Base-by-base conservation (phyloP, 2,797 vertebrate species). In the Microctenopoma lineatum region DNA sequence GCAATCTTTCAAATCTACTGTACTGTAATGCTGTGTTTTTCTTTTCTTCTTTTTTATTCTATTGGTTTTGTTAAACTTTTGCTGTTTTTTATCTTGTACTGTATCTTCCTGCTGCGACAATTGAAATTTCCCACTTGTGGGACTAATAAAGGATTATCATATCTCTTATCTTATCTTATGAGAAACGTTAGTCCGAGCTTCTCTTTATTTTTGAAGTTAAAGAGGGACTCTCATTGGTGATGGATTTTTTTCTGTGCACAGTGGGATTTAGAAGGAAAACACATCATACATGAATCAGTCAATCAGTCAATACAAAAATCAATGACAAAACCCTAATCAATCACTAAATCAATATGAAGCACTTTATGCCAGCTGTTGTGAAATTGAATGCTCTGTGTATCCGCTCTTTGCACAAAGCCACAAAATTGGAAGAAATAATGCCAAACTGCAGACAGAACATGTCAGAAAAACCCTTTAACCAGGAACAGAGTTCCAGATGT, bases 261-360 rank as follows among this genome's bases (percentile, higher is more conserved):
- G 38, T 57, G 51, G 46, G 46, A 72, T 68, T 70, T 70, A 25
- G 18, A 68, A 63, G 29, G 7, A 21, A 65, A 59, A 47, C 51
- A 58, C 5, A 55, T 4, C 29, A 61, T 15, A 25, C 42, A 50
- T 53, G 41, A 63, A 74, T 79, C 41, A 70, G 29, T 75, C n/a
- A 52, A 21, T 26, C 26, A 46, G 75, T 80, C 77, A 70, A 62
- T 70, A 52, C n/a, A n/a, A n/a, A n/a, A n/a, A 21, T 21, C 21
- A 21, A 21, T 21, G 21, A 21, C 2, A 21, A 68, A 55, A 54
- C 51, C 44, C 55, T 50, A 58, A 73, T 80, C 48, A 70, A 21
- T 76, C 34, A 58, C 39, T 21, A 16, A 55, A 74, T 77, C 71
- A 66, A 67, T 63, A 53, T 18, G 44, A 45, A 18, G 44, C 44